Base-by-base conservation (phyloP, 2,113 vertebrate genomes). In the Ciconia maguari region DNA sequence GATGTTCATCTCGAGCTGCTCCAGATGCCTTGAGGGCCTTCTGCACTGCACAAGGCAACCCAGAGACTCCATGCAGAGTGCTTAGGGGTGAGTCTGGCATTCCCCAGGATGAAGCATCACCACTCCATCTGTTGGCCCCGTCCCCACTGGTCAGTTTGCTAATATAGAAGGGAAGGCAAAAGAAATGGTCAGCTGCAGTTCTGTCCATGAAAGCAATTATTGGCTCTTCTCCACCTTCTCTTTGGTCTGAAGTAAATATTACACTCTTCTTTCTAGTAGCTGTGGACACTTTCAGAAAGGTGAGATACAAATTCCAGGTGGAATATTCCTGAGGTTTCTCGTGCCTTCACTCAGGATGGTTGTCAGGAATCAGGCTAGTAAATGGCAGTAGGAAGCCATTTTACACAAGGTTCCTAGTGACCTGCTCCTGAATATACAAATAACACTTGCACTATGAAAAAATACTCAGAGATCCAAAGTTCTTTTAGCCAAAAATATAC, bases 21-120 rank as follows among this genome's bases (percentile, higher is more conserved):
- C 30, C 25, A 0, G 4, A 1, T 22, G 36, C 26, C 57, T 2
- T 2, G 4, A 62, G 62, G 34, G 9, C 46, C 17, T 65, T 51
- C 44, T 51, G 55, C 14, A 1, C 38, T 26, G 24, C 62, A 7
- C 52, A n/a, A 42, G 36, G 62, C 27, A 15, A 57, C 22, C 7
- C 62, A 27, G 78, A 29, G 65, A 3, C 41, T 92, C 36, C 36
- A 3, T 3, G 20, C 26, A 17, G 61, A 29, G 29, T 2, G 42
- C 49, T 62, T 34, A 21, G 36, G 16, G 49, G 17, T 2, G 19
- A 60, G 25, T 8, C n/a, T 80, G 87, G 15, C 72, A 4, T 46
- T 87, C 15, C 41, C 84, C 14, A 14, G 58, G 44, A 27, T 69
- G 76, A 64, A 55, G 44, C 90, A 32, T 32, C 90, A 42, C 44